Evolutionary conservation across 1,140 invertebrate species (phyloP), one percentile per base, ranked within the genome.

Genomic region (Chlorops oryzae): DNA sequence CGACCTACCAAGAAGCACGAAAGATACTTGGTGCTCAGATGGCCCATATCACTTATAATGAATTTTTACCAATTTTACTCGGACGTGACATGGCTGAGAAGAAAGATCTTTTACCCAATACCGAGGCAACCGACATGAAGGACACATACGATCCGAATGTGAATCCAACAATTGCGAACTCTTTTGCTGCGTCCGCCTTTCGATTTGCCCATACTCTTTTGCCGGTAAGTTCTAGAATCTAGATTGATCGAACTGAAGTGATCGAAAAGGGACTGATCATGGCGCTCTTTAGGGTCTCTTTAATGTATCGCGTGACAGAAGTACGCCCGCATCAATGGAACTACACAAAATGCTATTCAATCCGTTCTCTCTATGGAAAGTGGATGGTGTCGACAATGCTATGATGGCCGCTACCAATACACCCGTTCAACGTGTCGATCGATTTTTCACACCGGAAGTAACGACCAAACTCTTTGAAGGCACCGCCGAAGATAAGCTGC

Each of bases 161-260:
- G 4, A 83, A 98, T 73, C 81, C 94, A 1, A 79, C 82, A 1
- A 84, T 98, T 46, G 82, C 88, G 2, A 97, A 98, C 73, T 84
- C 82, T 59, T 99, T 99, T 77, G 87, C 95, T 0, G 80, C 90
- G 0, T 85, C 93, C 3, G 92, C 87, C 1, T 94, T 91, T 62
- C 75, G 92, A 47, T 97, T 97, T 64, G 94, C 92, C 0, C 94
- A 97, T 62, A 92, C 89, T 0, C 67, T 93, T 3, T 67, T 93
- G 47, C 82, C 85, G 56, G 76, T 80, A 70, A 75, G 63, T 61
- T 5, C 39, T 32, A 3, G 6, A 9, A 21, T 28, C 20, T 38
- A 37, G n/a, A n/a, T n/a, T n/a, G n/a, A n/a, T n/a, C n/a, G n/a
- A n/a, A n/a, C n/a, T n/a, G n/a, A n/a, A n/a, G 35, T n/a, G 20